Base-by-base conservation (phyloP, 2,888 invertebrate species). In the Bellardia pandia region DNA sequence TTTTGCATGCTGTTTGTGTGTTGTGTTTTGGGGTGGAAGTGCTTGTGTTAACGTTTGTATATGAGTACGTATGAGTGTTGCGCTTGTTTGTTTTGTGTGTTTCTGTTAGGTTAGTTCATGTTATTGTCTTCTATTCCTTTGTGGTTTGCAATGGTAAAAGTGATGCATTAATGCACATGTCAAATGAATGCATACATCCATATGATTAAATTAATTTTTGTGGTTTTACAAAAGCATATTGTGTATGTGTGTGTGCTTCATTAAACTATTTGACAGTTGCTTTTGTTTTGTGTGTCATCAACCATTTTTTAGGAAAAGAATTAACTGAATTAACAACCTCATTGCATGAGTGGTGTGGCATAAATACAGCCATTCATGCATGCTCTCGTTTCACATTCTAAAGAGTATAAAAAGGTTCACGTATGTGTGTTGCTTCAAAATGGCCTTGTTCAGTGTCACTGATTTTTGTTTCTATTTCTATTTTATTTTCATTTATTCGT, bases 381-480 rank as follows among this genome's bases (percentile, higher is more conserved):
- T 40, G 7, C 37, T 11, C 23, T 9, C 14, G 30, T 40, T 71
- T 42, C 6, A 4, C 30, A 56, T 56, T 68, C 40, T 76, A 16
- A 66, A 64, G 76, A 53, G 53, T 40, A 23, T 9, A 60, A 40
- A 62, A 72, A 80, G 45, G 72, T 69, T 74, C 40, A 75, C 42
- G 60, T 71, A 42, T 30, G 16, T 16, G 13, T 14, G 42, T 76
- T 37, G 58, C 51, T 51, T 23, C 40, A 74, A 66, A 81, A 69
- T 86, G 86, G 83, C 86, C 79, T 86, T 86, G 83, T 68, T 80
- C 76, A 80, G 66, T 86, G 84, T 69, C 86, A 84, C 13, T 69
- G 74, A 53, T 78, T 64, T 83, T 45, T 48, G 40, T 45, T 76
- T 80, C 9, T 16, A 11, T 53, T 78, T 48, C 64, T 45, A 40